Evolutionary conservation across 2,888 invertebrate species (phyloP).

Genomic region (Oithona nana): DNA sequence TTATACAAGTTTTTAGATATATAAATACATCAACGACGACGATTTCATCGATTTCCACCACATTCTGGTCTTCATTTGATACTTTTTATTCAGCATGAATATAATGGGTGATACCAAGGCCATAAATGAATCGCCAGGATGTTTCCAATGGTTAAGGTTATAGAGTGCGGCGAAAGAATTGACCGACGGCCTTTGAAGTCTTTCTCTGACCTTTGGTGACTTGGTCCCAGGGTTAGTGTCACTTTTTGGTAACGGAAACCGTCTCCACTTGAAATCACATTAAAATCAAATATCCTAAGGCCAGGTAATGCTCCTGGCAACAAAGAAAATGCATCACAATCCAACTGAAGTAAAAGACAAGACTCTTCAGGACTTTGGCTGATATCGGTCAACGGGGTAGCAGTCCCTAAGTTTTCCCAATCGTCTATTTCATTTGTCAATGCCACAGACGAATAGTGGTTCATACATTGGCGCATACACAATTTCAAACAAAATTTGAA

Average conservation of each 20-base stretch:
- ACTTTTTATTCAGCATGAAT: neutral
- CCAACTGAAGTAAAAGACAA: neutral
- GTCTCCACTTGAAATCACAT: neutral
- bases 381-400: neutral
- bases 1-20: too few relatives aligned
- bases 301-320: neutral
- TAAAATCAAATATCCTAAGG: neutral
- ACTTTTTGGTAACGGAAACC: neutral
- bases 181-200: neutral
- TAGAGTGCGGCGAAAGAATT: too few relatives aligned
- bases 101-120: neutral
- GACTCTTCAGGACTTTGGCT: neutral
- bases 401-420: neutral
- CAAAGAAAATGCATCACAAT: neutral
- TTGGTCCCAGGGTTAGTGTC: neutral
- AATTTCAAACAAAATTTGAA: neutral
- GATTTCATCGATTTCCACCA: too few relatives aligned
- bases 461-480: neutral
- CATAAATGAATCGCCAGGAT: neutral
- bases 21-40: too few relatives aligned
- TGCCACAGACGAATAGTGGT: neutral
- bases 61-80: too few relatives aligned
- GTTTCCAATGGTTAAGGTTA: neutral
- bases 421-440: neutral
- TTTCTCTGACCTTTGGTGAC: neutral